Evolutionary conservation across 2,888 invertebrate genomes (phyloP).

Genomic region (Cerceris ruficornis): DNA sequence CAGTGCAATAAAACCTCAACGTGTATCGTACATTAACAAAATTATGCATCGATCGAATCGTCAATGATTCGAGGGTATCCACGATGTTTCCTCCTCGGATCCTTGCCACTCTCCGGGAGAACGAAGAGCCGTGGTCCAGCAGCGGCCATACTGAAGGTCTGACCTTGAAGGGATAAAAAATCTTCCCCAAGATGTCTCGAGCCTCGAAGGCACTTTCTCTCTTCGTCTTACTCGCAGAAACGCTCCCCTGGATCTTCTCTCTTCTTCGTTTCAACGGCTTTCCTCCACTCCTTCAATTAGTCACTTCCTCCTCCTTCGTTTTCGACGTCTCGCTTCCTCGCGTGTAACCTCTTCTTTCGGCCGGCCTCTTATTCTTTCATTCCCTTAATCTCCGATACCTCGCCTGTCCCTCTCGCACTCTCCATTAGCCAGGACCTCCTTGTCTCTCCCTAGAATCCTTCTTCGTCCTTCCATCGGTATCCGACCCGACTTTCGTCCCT

Average conservation of each 20-base stretch:
- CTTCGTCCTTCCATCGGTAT: constrained; percentile 33
- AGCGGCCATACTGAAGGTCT: constrained; percentile 77
- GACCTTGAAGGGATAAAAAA: constrained; percentile 78
- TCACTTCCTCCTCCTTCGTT: constrained; percentile 60
- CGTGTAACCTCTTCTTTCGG: constrained; percentile 14
- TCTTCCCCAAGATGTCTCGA: constrained; percentile 70
- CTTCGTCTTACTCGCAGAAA: constrained; percentile 40
- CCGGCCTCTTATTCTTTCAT: constrained; percentile 6
- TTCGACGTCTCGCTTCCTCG: constrained; percentile 42
- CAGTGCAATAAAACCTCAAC: no score
- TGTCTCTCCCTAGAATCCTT: constrained; percentile 40
- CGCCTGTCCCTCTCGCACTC: constrained; percentile 15
- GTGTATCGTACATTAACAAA: no score
- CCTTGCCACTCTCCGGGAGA: constrained; percentile 40
- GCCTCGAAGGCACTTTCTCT: constrained; percentile 57
- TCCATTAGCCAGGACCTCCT: constrained; percentile 18
- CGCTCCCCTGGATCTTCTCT: constrained; percentile 27
- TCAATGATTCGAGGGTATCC: neutral
- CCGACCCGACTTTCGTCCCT: constrained; percentile 44
- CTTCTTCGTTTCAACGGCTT: constrained; percentile 42
- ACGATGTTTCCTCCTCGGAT: constrained; percentile 70
- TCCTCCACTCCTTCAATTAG: constrained; percentile 55
- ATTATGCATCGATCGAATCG: neutral
- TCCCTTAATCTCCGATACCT: constrained; percentile 12
- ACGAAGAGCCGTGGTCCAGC: constrained; percentile 71